Evolutionary conservation across 2,888 invertebrate genomes (phyloP), one percentile per base, ranked within the genome.

Genomic region (Idaea biselata): DNA sequence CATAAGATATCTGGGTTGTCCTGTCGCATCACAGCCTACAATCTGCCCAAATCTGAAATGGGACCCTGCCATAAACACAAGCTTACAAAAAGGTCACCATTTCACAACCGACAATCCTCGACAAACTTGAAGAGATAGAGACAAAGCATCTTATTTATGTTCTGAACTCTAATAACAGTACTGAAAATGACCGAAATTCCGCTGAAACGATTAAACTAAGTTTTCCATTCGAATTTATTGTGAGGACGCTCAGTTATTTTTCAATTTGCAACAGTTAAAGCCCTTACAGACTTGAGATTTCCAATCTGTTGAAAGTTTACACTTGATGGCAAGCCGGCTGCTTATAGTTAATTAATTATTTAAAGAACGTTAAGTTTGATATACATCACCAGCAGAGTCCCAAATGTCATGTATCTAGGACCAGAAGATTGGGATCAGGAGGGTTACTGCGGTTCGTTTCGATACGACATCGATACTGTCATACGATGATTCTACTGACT

Each of bases 191-290:
- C 82, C 79, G 67, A 79, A 83, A 84, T 83, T 79, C 83, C 82
- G 76, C 75, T 76, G 76, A 75, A 78, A 75, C 80, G 83, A 83
- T 84, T 84, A 83, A 82, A 81, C 70, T 64, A 87, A 88, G 80
- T 86, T 87, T 81, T 65, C 69, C 71, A 71, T 76, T 74, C 69
- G 80, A 86, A 88, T 88, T 89, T 87, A 88, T 87, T 71, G 79
- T 79, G 68, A 74, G 79, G 80, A 83, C 83, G 85, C 84, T 84
- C 82, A 89, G 89, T 87, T 90, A 90, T 90, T 90, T 90, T 90
- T 89, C 89, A 90, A 89, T 89, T 89, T 88, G 83, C 82, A 75
- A 76, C 82, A 83, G 86, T 80, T 76, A 73, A 64, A 73, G 76
- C 79, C 78, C 77, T 79, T 74, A 82, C 77, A 77, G 75, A 79